Conservation (phyloP, 2,888 invertebrate genomes). For the Macropis europaea region DNA sequence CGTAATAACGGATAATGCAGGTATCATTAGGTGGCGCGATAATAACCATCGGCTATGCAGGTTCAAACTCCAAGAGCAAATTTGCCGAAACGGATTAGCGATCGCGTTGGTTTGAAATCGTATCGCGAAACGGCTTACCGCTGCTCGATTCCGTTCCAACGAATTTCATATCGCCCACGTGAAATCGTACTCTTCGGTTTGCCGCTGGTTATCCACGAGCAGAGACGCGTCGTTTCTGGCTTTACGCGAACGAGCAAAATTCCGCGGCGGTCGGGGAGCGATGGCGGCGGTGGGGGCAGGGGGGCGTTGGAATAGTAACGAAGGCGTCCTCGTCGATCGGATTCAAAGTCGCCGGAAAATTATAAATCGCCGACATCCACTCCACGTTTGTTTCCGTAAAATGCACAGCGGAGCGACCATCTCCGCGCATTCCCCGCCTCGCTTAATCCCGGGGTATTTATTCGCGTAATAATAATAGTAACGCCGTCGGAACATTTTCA, state of each 20-base stretch:
- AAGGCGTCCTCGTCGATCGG: background rate
- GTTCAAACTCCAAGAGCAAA: conserved; percentile 46
- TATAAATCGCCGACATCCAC: conserved; percentile 39
- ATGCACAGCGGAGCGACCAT: conserved; percentile 50
- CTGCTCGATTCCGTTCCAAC: too few species aligned
- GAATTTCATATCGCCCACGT: too few species aligned
- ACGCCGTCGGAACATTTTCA: conserved; percentile 78
- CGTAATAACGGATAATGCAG: conserved; percentile 29
- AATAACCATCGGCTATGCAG: conserved; percentile 22
- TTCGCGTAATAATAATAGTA: conserved; percentile 78
- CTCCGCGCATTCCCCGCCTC: conserved; percentile 58
- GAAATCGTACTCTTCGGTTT: too few species aligned
- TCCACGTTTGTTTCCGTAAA: conserved; percentile 57
- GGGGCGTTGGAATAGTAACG: too few species aligned
- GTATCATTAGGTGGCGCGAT: conserved; percentile 32
- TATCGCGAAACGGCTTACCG: conserved; percentile 5
- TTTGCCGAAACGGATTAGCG: conserved; percentile 39
- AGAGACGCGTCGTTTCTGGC: too few species aligned
- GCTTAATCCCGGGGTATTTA: conserved; percentile 77
- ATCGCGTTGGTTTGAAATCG: conserved; percentile 23
- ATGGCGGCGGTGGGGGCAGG: too few species aligned
- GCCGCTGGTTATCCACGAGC: too few species aligned
- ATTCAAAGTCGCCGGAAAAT: conserved; percentile 7
- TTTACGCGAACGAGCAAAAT: too few species aligned
- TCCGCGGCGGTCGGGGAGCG: too few species aligned